Base-by-base conservation (phyloP, 2,113 vertebrate species). In the Petaurus breviceps region DNA sequence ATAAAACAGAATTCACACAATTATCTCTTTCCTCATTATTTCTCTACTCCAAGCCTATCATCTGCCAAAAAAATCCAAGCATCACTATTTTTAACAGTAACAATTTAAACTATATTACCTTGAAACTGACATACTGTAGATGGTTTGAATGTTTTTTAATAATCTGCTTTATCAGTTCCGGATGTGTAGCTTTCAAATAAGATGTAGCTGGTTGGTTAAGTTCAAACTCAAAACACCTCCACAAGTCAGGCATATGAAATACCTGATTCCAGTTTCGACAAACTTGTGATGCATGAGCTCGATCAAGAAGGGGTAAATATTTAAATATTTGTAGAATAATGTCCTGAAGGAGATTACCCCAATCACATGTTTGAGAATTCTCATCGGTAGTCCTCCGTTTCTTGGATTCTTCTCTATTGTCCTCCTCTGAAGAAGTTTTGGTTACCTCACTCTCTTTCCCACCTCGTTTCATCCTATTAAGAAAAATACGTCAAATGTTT, bases 181-280 rank as follows among this genome's bases (percentile, higher is more conserved):
- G 99, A 97, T 99, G 99, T 0, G 99, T 99, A 95, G 99, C 99
- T 97, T 99, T 99, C 97, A 99, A 98, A 96, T 99, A 99, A 12
- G 99, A 99, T 10, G 99, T 99, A 49, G 99, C 99, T 7, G 99
- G 99, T 89, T 99, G 99, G 98, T 99, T 99, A 51, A 99, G 98
- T 98, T 99, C 99, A 98, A 99, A 99, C 97, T 99, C 99, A 95
- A 99, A 99, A 98, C 99, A 99, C 55, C 99, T 99, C 99, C 99
- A 99, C 90, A 99, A 98, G 98, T 99, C 99, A 1, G 99, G 99
- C 99, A 99, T 99, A 77, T 99, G 99, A 98, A 99, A 99, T n/a
- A 99, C 99, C 50, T 99, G 99, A 97, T 99, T 99, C 99, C 99
- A 99, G 92, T 97, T 98, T 3, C 99, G 99, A 97, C 99, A 99